These are phyloP conservation scores for Ascidia mentula DNA, from an alignment of 23 tunicate species.

Conservation along the genomic window DNA sequence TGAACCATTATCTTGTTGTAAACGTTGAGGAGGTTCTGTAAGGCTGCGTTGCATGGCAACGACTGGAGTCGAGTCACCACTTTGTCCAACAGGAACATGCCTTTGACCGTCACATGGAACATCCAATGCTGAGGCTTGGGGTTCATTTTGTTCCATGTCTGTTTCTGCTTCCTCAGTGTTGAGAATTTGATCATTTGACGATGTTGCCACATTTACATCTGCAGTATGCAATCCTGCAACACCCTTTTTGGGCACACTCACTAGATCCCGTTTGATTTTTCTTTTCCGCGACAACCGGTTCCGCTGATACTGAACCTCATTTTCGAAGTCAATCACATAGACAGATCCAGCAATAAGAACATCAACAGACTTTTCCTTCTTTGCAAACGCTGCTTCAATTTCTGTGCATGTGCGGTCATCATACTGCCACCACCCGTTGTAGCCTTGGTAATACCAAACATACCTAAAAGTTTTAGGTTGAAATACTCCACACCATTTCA, in stretches of 20 bases:
- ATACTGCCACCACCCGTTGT: slow-evolving; percentile 98
- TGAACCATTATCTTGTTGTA: not conserved
- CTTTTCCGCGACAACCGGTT: slow-evolving; percentile 64
- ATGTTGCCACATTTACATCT: not conserved
- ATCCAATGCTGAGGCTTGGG: not conserved
- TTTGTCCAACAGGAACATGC: not conserved
- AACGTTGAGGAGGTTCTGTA: not conserved
- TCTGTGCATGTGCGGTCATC: slow-evolving; percentile 72
- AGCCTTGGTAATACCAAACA: slow-evolving; percentile 94
- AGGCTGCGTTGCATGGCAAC: not conserved
- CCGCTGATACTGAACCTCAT: slow-evolving; percentile 65
- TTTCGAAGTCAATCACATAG: slow-evolving; percentile 84
- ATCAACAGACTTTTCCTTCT: slow-evolving; percentile 39
- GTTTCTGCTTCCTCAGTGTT: not conserved
- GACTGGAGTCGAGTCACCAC: not conserved
- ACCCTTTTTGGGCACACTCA: slow-evolving; percentile 60
- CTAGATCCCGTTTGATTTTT: slow-evolving; percentile 76
- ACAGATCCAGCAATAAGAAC: slow-evolving; percentile 80
- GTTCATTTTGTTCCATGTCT: not conserved
- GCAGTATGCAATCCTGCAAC: slow-evolving; percentile 55
- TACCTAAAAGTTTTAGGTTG: slow-evolving; percentile 14
- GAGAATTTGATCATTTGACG: not conserved
- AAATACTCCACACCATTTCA: no score
- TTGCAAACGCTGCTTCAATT: slow-evolving; percentile 72
- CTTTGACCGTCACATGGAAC: not conserved